Evolutionary conservation across 2,113 vertebrate species (phyloP), one percentile per base, ranked within the genome.

Genomic region (Junco hyemalis): DNA sequence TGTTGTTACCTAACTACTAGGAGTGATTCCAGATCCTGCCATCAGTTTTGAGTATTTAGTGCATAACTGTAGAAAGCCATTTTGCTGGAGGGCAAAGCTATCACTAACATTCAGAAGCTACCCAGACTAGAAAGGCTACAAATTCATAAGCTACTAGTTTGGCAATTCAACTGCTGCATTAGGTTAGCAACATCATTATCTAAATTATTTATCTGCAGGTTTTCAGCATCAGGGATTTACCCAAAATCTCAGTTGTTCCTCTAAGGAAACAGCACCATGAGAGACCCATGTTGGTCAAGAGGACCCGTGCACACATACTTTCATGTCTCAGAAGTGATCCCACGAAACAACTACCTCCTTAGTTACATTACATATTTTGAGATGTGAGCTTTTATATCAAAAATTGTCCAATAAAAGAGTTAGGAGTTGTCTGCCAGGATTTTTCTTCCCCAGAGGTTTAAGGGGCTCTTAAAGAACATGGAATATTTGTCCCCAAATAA

Each of bases 361-460:
- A 79, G 1, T 25, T 48, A 18, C 7, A 63, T n/a, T 68, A 20
- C 21, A 73, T 71, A 64, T 48, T 86, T 91, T 45, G 19, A 91
- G 23, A 88, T 54, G 7, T 61, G 48, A 79, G 23, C 12, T 81
- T 63, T 73, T 65, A 19, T 23, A 88, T 70, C 45, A 83, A 56
- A 83, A 57, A 9, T 25, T 73, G 25, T 65, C 23, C 54, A 76
- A 40, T 23, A 53, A 35, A 84, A 91, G 35, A 59, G 5, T 44
- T 42, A 69, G n/a, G 15, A 68, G n/a, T 36, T 42, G 31, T 24
- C 42, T 25, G 11, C 36, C 47, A 74, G 23, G 12, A 64, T 44
- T 89, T 87, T 91, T 85, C 14, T 56, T 72, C 57, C n/a, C 28
- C 23, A 72, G 40, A 76, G 17, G 28, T 76, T 92, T 82, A 88